Evolutionary conservation across 2,888 invertebrate species (phyloP), one percentile per base, ranked within the genome.

Genomic region (Deilephila porcellus): DNA sequence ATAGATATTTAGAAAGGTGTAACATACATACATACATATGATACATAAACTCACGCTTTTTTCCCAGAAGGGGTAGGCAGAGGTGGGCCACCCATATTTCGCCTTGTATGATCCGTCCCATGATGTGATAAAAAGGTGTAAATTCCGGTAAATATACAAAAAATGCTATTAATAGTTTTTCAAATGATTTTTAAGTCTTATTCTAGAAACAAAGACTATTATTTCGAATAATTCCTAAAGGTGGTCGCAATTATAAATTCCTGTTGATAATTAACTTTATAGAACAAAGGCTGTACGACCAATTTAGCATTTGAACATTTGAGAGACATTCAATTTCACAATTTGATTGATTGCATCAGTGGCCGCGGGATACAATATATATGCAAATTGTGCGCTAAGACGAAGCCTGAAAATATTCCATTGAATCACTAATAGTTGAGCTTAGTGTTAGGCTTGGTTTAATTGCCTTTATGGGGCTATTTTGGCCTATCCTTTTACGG

Each of bases 301-400:
- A 60, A 60, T 60, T 60, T 8, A 60, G 60, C 4, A 60, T 60
- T 56, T 60, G 60, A 25, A 60, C 60, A 60, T 60, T 60, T 60
- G 14, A 56, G 56, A 56, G n/a, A 56, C 56, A 56, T 56, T 56
- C 56, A 60, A 60, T 60, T 60, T 29, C 60, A 73, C 76, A 77
- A 79, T 76, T 83, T 91, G 90, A 92, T 92, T 90, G 91, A 91
- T 90, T 87, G 84, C 83, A 78, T 78, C 80, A 29, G 25, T 60
- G 79, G 78, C 81, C 82, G 87, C 82, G 87, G 86, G 85, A 85
- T 85, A 88, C 90, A 90, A 90, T 92, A 86, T 91, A 91, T 89
- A 92, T 91, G 91, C 87, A 88, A 92, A 92, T 90, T 83, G 78
- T 71, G 76, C 76, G 80, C 77, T 78, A 81, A 83, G 60, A 60